Base-by-base conservation (phyloP, 1,140 invertebrate species). In the Zaprionus gabonicus region DNA sequence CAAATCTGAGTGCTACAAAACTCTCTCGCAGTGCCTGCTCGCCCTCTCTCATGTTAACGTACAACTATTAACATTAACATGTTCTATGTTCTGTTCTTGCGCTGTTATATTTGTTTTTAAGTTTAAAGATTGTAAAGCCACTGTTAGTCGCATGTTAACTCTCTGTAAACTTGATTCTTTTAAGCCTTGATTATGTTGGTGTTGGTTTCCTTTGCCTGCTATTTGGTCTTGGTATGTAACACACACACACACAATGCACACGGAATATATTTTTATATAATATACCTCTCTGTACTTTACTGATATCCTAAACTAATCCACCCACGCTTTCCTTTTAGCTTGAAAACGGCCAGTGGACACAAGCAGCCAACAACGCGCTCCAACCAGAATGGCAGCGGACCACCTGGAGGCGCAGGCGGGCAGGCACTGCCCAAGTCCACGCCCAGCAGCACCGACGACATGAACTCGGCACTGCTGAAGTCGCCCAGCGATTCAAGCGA, bases 361-460 rank as follows among this genome's bases (percentile, higher is more conserved):
- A 92, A 92, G 28, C 78, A 78, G 59, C 77, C 76, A 6, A 57
- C 73, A n/a, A 46, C 66, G 69, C 70, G 88, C 6, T 49, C 59
- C n/a, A 76, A 67, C 25, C 87, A 87, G 25, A 86, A 86, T 72
- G 86, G 86, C 28, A 58, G 28, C 28, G 91, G 85, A 13, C 85
- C 91, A 10, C 85, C 86, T 13, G 46, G 36, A 6, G 62, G 69
- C n/a, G 7, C 70, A 1, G 81, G 74, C 1, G 81, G 74, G 36
- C 41, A 5, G 81, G 78, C 80, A 49, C 93, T 92, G 75, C 93
- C 91, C 70, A 94, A 64, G 62, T 91, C 92, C 76, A 95, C 93
- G 88, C 94, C 84, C 62, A 94, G 83, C 83, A 95, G 93, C 93
- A 95, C 94, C 44, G 94, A 95, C 70, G 94, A 95, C 76, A 95